Conservation (phyloP, 2,113 vertebrate genomes). For the Pandion haliaetus region DNA sequence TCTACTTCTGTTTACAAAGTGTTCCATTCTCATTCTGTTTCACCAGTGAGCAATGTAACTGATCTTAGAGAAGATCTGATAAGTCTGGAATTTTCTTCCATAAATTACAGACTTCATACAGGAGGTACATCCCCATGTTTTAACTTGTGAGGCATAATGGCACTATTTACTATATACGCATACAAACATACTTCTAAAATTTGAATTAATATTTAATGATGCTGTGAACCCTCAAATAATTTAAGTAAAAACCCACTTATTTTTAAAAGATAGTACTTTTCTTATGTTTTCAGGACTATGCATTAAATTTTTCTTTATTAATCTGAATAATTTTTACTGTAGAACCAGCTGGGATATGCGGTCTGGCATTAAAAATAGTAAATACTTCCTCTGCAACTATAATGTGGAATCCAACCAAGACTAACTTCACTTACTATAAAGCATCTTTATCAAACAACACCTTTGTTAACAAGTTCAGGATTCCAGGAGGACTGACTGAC, state of each 20-base stretch:
- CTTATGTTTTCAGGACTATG: not conserved
- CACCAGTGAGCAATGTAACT: not conserved
- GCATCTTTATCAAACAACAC: slow-evolving; percentile 76
- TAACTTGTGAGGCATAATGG: not conserved
- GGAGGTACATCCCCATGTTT: not conserved
- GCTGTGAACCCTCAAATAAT: not conserved
- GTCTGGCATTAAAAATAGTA: slow-evolving; percentile 67
- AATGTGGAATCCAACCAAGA: slow-evolving; percentile 75
- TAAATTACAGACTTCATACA: not conserved
- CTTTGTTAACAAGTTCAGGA: slow-evolving; percentile 47
- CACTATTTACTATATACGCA: not conserved
- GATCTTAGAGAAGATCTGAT: not conserved
- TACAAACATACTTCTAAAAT: not conserved
- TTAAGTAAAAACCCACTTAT: not conserved
- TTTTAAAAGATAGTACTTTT: not conserved
- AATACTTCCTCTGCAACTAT: slow-evolving; percentile 78
- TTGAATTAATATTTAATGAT: not conserved
- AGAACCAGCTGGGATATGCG: slow-evolving; percentile 80
- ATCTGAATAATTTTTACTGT: not conserved
- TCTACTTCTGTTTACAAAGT: not conserved
- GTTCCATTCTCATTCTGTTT: not conserved
- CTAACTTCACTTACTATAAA: slow-evolving; percentile 81
- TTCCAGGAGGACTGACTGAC: slow-evolving; percentile 56
- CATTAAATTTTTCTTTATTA: not conserved
- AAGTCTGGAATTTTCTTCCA: not conserved